Conservation (phyloP, 2,113 vertebrate species). For the Gallinago media region DNA sequence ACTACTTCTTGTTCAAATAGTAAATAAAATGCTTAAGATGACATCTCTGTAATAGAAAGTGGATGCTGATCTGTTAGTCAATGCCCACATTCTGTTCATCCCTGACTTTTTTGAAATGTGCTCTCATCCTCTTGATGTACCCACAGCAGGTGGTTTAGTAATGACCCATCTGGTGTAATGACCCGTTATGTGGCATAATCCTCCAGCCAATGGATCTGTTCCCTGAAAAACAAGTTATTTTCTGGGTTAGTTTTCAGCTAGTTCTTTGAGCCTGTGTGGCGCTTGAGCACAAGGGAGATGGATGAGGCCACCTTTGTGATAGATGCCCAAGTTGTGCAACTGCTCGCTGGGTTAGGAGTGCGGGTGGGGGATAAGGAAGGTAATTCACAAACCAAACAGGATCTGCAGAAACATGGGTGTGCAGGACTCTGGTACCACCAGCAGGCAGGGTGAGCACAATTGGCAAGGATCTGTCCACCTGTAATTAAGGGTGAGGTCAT, state of each 20-base stretch:
- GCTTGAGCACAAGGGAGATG: neutral
- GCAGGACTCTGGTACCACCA: neutral
- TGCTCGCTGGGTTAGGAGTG: neutral
- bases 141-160: neutral
- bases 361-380: neutral
- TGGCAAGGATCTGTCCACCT: neutral
- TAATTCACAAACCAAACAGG: neutral
- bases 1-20: neutral
- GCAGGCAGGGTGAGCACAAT: neutral
- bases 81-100: neutral
- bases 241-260: neutral
- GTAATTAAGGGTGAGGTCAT: neutral
- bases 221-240: neutral
- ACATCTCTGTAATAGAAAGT: neutral
- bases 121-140: neutral
- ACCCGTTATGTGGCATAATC: neutral
- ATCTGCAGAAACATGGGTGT: neutral
- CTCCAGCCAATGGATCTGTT: neutral
- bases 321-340: neutral
- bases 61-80: neutral
- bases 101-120: neutral
- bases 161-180: neutral
- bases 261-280: neutral
- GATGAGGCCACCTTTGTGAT: neutral
- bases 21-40: neutral